These are phyloP conservation scores for Pegoplata infirma DNA, from an alignment of 2,888 invertebrate genomes.

Conservation along the genomic window DNA sequence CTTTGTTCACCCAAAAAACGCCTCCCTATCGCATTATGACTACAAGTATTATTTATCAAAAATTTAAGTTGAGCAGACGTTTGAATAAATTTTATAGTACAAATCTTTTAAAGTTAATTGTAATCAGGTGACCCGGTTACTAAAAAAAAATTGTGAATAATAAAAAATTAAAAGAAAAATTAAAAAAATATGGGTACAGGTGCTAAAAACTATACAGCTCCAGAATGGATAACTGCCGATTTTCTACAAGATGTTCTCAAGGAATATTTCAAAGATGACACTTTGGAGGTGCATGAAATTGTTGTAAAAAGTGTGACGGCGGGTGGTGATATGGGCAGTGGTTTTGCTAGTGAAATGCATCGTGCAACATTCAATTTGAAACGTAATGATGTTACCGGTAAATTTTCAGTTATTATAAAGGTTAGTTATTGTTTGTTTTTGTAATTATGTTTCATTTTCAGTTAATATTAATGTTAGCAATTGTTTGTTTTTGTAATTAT, in stretches of 20 bases:
- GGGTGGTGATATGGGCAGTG: conserved; percentile 68
- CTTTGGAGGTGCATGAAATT: conserved; percentile 70
- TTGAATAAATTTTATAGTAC: background rate
- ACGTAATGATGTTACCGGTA: conserved; percentile 69
- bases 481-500: background rate
- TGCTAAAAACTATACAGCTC: conserved; percentile 71
- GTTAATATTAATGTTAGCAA: too few relatives aligned
- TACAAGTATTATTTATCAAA: conserved; percentile 36
- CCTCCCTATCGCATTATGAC: conserved; percentile 10
- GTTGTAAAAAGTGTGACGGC: conserved; percentile 69
- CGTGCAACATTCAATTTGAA: conserved; percentile 73
- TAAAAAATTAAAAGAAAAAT: background rate
- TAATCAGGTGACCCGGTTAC: conserved; percentile 72
- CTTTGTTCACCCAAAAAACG: conserved; percentile 26
- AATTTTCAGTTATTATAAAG: conserved; percentile 76
- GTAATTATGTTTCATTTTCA: too few relatives aligned
- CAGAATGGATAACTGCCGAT: conserved; percentile 74
- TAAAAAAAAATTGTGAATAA: background rate
- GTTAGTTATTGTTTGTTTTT: conserved; percentile 53
- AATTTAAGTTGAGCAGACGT: conserved; percentile 35
- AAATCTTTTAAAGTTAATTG: conserved; percentile 30
- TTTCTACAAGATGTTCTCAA: conserved; percentile 76
- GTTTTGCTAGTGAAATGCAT: conserved; percentile 77
- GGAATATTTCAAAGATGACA: conserved; percentile 75
- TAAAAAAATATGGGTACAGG: conserved; percentile 73